These are phyloP conservation scores for Bellardia bayeri DNA, from an alignment of 2,888 invertebrate species.

Conservation along the genomic window DNA sequence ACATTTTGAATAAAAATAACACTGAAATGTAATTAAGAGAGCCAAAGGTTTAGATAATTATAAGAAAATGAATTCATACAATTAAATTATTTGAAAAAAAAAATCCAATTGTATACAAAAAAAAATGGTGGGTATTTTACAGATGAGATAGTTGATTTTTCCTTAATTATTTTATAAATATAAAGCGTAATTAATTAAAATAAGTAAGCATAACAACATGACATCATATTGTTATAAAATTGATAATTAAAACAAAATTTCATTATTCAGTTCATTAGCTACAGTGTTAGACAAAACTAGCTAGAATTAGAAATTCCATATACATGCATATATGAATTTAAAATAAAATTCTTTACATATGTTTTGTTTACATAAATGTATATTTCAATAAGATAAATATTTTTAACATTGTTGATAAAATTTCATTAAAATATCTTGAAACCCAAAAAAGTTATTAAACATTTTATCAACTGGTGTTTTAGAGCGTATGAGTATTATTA, in stretches of 20 bases:
- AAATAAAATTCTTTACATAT: too few species aligned
- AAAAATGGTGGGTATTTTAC: slow-evolving; percentile 17
- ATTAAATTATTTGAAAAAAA: neutral
- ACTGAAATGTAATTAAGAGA: neutral
- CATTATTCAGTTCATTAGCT: neutral
- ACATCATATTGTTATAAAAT: slow-evolving; percentile 11
- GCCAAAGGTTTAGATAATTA: neutral
- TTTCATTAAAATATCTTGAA: too few species aligned
- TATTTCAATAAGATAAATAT: too few species aligned
- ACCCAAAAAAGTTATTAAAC: too few species aligned
- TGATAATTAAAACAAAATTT: slow-evolving; percentile 1
- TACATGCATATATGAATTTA: too few species aligned
- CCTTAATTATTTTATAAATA: neutral
- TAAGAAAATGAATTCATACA: neutral
- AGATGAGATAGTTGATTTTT: slow-evolving; percentile 18
- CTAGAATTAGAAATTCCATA: neutral
- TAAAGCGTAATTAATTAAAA: slow-evolving; percentile 2
- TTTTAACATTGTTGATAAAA: too few species aligned
- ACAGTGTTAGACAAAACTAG: neutral
- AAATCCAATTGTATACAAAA: neutral
- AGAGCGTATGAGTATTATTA: too few species aligned
- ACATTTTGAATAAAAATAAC: too few species aligned
- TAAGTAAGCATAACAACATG: slow-evolving; percentile 26
- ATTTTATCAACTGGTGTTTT: too few species aligned
- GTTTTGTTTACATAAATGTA: too few species aligned